Percentiles rank a stretch among this genome's conserved stretches.
These are phyloP conservation scores for Drosophila punjabiensis DNA, from an alignment of 1,140 invertebrate genomes.

Conservation along the genomic window DNA sequence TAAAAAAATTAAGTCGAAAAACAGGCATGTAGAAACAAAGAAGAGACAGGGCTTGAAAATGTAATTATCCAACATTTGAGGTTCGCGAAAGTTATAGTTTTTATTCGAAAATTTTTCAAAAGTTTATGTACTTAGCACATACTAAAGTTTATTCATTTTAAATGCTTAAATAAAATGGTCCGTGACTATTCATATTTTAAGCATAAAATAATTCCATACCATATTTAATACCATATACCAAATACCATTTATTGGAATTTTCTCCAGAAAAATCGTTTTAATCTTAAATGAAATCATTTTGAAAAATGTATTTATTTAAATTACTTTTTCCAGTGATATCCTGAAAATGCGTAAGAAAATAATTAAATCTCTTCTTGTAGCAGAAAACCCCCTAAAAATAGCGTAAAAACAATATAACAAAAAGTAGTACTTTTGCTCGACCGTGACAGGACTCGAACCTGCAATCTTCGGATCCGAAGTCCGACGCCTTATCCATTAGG, in stretches of 20 bases:
- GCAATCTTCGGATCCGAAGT: constrained; percentile 77
- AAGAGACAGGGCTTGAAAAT: constrained; percentile 18
- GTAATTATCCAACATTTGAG: constrained; percentile 23
- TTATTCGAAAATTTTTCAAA: background rate
- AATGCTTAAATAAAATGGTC: too few relatives aligned
- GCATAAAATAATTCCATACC: too few relatives aligned
- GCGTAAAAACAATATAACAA: background rate
- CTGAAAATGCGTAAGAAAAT: too few relatives aligned
- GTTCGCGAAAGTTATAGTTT: background rate
- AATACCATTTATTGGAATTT: too few relatives aligned
- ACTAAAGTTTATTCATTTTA: background rate
- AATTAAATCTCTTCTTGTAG: too few relatives aligned
- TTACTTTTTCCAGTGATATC: too few relatives aligned
- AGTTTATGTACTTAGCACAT: background rate
- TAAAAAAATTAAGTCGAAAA: background rate
- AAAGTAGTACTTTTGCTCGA: constrained; percentile 17
- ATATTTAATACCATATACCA: too few relatives aligned
- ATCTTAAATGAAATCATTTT: too few relatives aligned
- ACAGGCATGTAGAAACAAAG: background rate
- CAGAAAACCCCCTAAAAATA: background rate
- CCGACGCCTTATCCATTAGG: constrained; percentile 75
- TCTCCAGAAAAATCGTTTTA: too few relatives aligned
- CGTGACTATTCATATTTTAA: too few relatives aligned
- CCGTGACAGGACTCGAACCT: constrained; percentile 76
- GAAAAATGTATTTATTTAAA: too few relatives aligned